Base-by-base conservation (phyloP, 23 tunicate species). In the Trididemnum miniatum region DNA sequence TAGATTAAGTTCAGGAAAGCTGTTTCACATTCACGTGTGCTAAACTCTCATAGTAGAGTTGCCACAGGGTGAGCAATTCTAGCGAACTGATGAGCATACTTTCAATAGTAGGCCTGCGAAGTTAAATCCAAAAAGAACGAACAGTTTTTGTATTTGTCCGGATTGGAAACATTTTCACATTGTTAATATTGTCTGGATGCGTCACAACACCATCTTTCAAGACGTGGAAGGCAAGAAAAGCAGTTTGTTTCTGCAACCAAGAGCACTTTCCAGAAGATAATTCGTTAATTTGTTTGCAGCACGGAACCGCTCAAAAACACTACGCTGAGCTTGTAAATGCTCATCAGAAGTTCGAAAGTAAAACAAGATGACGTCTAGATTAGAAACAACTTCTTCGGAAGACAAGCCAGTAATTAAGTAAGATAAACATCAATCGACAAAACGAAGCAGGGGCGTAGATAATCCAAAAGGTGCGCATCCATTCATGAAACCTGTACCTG, bases 381-480 rank as follows among this genome's bases (percentile, higher is more conserved):
- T 57, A 57, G 69, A 38, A 1, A 78, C 25, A 24, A 54, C 67
- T 20, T 57, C 82, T 78, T 78, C 57, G n/a, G n/a, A 78, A 3
- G 25, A 67, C 9, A 67, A 24, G n/a, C 67, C 69, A 18, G 30
- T 37, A 27, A 31, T 5, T 26, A 4, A 78, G 28, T 3, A 78
- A 3, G 25, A 7, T 25, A 31, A 51, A 33, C 87, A 82, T 86
- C 36, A 87, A 28, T 3, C 80, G 35, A 15, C 50, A 65, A 72
- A 87, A 87, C 0, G 72, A 67, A 22, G 91, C 91, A 33, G 91
- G 71, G 15, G 86, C 65, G 35, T 87, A 9, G 23, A 54, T 9
- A 87, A 59, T 9, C 85, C 81, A 29, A 72, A 52, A 2, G 69
- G 38, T 24, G 3, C 52, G 30, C 5, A 35, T 59, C 52, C 52